Base-by-base conservation (phyloP, 2,113 vertebrate species). In the Myotis yumanensis region DNA sequence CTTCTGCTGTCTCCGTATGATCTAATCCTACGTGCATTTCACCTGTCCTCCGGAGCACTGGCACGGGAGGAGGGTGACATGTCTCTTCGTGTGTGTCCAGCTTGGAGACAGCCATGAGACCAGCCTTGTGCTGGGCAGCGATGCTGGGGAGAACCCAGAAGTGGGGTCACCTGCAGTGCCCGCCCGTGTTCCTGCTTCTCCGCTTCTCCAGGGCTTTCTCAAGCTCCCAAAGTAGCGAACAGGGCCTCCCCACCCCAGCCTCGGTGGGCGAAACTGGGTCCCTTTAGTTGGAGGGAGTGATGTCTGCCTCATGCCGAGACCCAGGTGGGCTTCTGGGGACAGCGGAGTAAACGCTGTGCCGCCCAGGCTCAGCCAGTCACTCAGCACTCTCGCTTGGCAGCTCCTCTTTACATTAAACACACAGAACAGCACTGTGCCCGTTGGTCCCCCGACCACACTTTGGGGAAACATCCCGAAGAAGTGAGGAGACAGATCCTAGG, bases 101-200 rank as follows among this genome's bases (percentile, higher is more conserved):
- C 68, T 72, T 48, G 30, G 69, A 83, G 57, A 57, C 12, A 43
- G 22, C 76, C 54, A 11, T 7, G 71, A 52, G 62, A 48, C 59
- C 69, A 57, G 76, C 62, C 43, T 72, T 23, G 20, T 35, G 80
- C 46, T 2, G 18, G 64, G 80, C 48, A 62, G 20, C 14, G 54
- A 57, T 1, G 46, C 10, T n/a, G 0, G 0, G 11, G 84, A 76
- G 72, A 25, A 59, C 23, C 64, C 48, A 18, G 51, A 30, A 3
- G 28, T 2, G 2, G 30, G 32, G 52, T 57, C 35, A 0, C 30
- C 46, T 62, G 30, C 52, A 7, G 32, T 15, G 28, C 25, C 37
- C 18, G 17, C 15, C 43, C n/a, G 8, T 17, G n/a, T 37, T 57
- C n/a, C 14, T 2, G 18, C 23, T 17, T 20, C 86, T 57, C 30